A percentile compares a stretch with the other conserved stretches of the same genome.
These are phyloP conservation scores for Yponomeuta malinellus DNA, from an alignment of 2,888 invertebrate species.

Conservation along the genomic window DNA sequence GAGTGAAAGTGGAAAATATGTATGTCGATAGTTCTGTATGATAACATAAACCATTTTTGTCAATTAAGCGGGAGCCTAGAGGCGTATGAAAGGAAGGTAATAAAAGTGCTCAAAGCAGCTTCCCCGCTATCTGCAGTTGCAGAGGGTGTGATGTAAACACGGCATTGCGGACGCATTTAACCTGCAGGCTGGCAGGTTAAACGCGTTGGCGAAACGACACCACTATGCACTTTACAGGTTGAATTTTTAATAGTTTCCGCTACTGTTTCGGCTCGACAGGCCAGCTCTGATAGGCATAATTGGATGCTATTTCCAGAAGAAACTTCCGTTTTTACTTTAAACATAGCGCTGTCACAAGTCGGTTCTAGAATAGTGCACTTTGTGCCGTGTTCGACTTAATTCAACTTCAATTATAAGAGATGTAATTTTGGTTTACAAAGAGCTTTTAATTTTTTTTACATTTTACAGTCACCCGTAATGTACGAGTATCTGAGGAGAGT, in stretches of 20 bases:
- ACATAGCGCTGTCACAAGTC: neutral
- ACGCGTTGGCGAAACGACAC: constrained; percentile 62
- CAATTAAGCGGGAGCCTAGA: no score
- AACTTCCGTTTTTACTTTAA: neutral
- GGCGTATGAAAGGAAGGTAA: no score
- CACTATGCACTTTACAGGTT: constrained; percentile 64
- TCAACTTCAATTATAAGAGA: no score
- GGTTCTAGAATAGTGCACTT: neutral
- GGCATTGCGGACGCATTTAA: neutral
- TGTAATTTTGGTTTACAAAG: no score
- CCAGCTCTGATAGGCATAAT: constrained; percentile 3
- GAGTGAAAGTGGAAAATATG: no score
- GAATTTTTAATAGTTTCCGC: constrained; percentile 59
- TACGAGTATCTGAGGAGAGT: no score
- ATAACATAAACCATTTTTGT: no score
- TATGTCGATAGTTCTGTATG: no score
- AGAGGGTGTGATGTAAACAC: neutral
- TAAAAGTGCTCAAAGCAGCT: neutral
- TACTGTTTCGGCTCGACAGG: constrained; percentile 36
- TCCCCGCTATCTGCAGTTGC: neutral
- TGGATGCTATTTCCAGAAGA: neutral
- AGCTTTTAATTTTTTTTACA: no score
- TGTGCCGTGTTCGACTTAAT: neutral
- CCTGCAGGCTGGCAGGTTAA: constrained; percentile 49
- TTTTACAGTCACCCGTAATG: no score